Evolutionary conservation across 2,113 vertebrate genomes (phyloP).

Genomic region (Oreochromis aureus): DNA sequence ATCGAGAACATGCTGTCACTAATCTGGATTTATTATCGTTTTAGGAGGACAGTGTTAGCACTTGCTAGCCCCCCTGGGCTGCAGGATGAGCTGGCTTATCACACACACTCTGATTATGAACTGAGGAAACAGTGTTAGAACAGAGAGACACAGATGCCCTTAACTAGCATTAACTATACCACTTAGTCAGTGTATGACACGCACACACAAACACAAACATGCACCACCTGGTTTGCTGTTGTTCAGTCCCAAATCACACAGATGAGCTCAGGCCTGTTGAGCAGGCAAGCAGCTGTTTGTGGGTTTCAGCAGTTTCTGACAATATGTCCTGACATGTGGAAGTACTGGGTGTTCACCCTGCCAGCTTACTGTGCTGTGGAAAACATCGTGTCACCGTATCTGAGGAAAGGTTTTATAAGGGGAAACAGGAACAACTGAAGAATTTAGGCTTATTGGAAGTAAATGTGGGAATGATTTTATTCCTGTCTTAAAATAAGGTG

Average conservation of each 20-base stretch:
- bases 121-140: neutral
- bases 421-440: neutral
- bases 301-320: conserved; percentile 32
- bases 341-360: conserved; percentile 3
- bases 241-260: conserved; percentile 19
- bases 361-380: neutral
- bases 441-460: neutral
- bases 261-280: conserved; percentile 61
- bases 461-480: neutral
- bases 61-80: neutral
- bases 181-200: conserved; percentile 6
- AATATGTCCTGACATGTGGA: conserved; percentile 41
- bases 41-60: neutral
- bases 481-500: neutral
- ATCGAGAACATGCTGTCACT: conserved; percentile 21
- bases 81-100: conserved; percentile 34
- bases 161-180: neutral
- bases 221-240: conserved; percentile 43
- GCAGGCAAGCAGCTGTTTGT: conserved; percentile 52
- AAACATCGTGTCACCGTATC: neutral
- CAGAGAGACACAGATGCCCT: neutral
- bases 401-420: neutral
- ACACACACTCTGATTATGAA: neutral
- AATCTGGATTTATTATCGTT: conserved; percentile 51
- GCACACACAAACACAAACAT: neutral